Conservation (phyloP, 2,888 invertebrate genomes). For the Tetragonula carbonaria region DNA sequence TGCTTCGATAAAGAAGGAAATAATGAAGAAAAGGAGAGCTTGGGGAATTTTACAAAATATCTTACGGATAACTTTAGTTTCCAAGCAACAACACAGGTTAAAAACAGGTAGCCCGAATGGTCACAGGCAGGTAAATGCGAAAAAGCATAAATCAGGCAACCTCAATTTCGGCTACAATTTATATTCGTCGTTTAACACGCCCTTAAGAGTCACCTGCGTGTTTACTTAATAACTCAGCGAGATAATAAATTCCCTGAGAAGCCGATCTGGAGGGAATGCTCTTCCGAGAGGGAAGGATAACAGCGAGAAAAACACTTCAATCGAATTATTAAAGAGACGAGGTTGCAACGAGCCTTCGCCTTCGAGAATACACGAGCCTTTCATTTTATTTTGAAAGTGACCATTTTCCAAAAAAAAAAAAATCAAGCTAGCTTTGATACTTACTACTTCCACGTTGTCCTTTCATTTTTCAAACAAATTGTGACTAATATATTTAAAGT, state of each 20-base stretch:
- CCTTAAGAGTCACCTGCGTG: neutral
- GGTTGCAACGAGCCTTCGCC: neutral
- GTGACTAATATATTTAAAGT: no score
- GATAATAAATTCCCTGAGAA: constrained; percentile 6
- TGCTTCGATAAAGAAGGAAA: neutral
- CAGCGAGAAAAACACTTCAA: neutral
- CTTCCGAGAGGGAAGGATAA: neutral
- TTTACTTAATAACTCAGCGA: constrained; percentile 27
- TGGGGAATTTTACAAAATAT: neutral
- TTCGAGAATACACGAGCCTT: neutral
- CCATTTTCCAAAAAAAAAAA: no score
- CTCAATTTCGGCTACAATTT: constrained; percentile 15
- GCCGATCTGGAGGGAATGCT: neutral
- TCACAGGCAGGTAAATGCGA: neutral
- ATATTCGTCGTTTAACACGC: constrained; percentile 16
- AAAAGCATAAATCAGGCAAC: constrained; percentile 10
- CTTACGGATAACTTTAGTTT: neutral
- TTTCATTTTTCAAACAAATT: no score
- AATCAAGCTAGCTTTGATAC: no score
- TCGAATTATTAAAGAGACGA: constrained; percentile 8
- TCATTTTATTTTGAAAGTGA: no score
- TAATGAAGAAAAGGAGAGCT: neutral
- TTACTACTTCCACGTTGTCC: no score
- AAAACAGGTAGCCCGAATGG: neutral
- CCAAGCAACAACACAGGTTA: neutral